phyloP scores from a whole-genome alignment of 2,797 vertebrate species.

The Sebastes kiyomatsui region DNA sequence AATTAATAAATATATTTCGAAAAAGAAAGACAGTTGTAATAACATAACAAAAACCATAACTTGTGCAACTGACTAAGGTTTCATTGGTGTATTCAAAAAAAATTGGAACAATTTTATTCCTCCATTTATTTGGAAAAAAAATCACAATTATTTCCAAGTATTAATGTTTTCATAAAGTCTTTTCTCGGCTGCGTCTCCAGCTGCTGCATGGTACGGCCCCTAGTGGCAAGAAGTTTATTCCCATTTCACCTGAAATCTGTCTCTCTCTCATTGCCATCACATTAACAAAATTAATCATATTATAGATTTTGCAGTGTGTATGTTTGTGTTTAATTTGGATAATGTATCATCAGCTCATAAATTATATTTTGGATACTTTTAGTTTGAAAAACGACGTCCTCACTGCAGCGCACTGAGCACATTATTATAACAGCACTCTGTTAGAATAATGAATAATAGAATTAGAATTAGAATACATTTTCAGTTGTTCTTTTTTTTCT shows the following conservation, averaged over 20 bases:
- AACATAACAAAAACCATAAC: not conserved
- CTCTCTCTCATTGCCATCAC: not conserved
- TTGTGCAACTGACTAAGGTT: no score
- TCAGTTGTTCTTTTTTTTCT: not conserved
- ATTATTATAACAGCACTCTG: no score
- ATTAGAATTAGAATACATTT: not conserved
- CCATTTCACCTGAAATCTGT: constrained; percentile 12
- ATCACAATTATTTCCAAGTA: not conserved
- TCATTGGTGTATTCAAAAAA: accelerated
- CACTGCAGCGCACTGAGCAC: not conserved
- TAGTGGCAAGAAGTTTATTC: constrained; percentile 73
- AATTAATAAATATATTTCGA: not conserved
- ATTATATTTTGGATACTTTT: not conserved
- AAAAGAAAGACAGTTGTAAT: not conserved
- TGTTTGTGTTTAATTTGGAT: not conserved
- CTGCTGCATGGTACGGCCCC: constrained; percentile 74
- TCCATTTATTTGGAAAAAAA: not conserved
- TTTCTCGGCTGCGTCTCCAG: constrained; percentile 28
- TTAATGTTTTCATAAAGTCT: constrained; percentile 14
- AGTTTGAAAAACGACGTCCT: not conserved
- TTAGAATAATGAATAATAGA: no score
- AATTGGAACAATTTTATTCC: not conserved
- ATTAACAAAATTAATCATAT: not conserved
- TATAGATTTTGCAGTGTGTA: not conserved
- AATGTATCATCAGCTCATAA: not conserved